These are phyloP conservation scores for Cephus nigrinus DNA, from an alignment of 2,888 invertebrate species.

Conservation along the genomic window DNA sequence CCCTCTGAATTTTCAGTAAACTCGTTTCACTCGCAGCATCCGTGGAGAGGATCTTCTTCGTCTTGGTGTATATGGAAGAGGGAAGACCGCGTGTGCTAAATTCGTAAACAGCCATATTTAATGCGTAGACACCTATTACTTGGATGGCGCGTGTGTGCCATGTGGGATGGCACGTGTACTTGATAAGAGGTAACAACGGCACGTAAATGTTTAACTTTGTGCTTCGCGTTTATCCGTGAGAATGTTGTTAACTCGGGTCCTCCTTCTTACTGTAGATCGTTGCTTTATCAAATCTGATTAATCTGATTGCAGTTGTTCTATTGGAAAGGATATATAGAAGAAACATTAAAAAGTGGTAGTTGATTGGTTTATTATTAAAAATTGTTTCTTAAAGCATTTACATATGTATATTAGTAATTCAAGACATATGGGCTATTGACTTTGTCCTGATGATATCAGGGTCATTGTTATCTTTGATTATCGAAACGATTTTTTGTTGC, in stretches of 20 bases:
- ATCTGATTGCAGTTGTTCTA: not conserved
- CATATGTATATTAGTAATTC: not conserved
- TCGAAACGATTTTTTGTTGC: no score
- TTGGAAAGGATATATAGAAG: not conserved
- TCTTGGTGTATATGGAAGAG: not conserved
- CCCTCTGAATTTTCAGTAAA: not conserved
- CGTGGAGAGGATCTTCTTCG: slow-evolving; percentile 15
- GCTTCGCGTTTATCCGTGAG: not conserved
- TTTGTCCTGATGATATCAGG: not conserved
- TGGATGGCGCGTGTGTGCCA: not conserved
- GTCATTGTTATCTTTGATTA: no score
- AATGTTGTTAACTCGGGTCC: not conserved
- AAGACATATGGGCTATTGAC: not conserved
- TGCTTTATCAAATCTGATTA: not conserved
- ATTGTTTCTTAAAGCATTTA: not conserved
- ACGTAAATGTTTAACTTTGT: not conserved
- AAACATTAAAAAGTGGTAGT: not conserved
- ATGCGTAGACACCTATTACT: not conserved
- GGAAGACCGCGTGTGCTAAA: not conserved
- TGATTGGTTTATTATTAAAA: not conserved
- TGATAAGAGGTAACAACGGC: not conserved
- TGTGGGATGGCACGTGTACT: not conserved
- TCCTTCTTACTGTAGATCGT: not conserved
- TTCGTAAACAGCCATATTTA: not conserved
- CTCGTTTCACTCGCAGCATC: not conserved